A percentile compares a stretch with the other conserved stretches of the same genome.
Evolutionary conservation across 2,113 vertebrate genomes (phyloP).

Genomic region (Tonatia bakeri): DNA sequence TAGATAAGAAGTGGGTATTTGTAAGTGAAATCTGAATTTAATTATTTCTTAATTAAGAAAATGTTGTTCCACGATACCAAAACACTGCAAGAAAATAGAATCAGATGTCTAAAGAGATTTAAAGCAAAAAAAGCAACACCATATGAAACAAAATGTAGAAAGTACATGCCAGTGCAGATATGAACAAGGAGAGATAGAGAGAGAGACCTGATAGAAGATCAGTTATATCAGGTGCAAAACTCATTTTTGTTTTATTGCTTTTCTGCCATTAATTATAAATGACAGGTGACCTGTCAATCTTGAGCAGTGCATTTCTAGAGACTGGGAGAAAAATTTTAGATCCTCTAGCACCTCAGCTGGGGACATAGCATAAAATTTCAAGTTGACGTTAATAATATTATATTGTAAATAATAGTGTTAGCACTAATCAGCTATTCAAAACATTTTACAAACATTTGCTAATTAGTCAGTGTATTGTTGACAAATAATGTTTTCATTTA

Average conservation of each 20-base stretch:
- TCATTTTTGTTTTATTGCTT: slow-evolving; percentile 74
- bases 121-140: background rate
- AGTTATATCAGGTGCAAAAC: slow-evolving; percentile 70
- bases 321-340: slow-evolving; percentile 52
- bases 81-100: slow-evolving; percentile 64
- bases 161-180: slow-evolving; percentile 47
- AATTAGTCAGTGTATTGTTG: slow-evolving; percentile 49
- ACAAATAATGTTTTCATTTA: slow-evolving; percentile 44
- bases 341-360: background rate
- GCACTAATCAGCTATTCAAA: slow-evolving; percentile 49
- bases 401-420: slow-evolving; percentile 19
- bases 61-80: slow-evolving; percentile 73
- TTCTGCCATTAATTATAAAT: slow-evolving; percentile 78
- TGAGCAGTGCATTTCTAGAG: slow-evolving; percentile 10
- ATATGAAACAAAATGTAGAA: slow-evolving; percentile 52
- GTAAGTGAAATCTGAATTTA: slow-evolving; percentile 72
- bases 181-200: slow-evolving; percentile 47
- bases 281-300: slow-evolving; percentile 70
- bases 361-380: slow-evolving; percentile 31
- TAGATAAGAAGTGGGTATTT: slow-evolving; percentile 66
- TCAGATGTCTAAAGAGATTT: slow-evolving; percentile 68
- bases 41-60: slow-evolving; percentile 80
- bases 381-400: slow-evolving; percentile 41
- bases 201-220: slow-evolving; percentile 63
- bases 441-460: slow-evolving; percentile 31